phyloP scores from a whole-genome alignment of 2,113 vertebrate genomes.

The Cinclus cinclus region DNA sequence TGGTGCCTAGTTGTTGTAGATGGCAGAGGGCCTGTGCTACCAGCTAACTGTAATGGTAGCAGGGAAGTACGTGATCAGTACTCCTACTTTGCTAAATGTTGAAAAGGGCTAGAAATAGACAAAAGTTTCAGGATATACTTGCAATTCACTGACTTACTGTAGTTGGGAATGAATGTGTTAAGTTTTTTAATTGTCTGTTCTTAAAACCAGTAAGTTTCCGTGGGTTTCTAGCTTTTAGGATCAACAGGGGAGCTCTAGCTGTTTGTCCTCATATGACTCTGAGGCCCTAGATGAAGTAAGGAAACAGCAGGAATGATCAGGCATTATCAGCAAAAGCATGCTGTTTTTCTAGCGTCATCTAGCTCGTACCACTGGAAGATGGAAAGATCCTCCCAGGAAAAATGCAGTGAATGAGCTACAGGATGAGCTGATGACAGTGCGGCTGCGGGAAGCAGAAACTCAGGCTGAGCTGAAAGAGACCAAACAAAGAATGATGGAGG shows the following conservation, averaged over 20 bases:
- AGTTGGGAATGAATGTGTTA: background rate
- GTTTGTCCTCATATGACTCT: background rate
- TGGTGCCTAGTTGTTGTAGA: background rate
- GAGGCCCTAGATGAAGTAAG: background rate
- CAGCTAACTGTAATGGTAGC: background rate
- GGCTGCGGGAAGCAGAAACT: constrained; percentile 91
- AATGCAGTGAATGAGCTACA: constrained; percentile 90
- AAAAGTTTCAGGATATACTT: background rate
- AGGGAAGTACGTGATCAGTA: background rate
- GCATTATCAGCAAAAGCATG: background rate
- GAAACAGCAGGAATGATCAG: background rate
- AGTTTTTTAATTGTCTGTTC: background rate
- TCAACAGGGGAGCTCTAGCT: background rate
- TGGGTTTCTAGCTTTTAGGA: background rate
- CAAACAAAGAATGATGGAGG: constrained; percentile 92
- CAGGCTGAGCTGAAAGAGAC: constrained; percentile 91
- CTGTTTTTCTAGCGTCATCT: constrained; percentile 83
- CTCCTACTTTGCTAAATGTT: background rate
- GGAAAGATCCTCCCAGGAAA: constrained; percentile 92
- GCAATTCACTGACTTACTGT: background rate
- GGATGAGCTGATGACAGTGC: constrained; percentile 94
- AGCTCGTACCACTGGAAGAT: constrained; percentile 89
- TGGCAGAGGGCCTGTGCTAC: background rate
- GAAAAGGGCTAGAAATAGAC: background rate
- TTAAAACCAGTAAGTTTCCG: background rate